phyloP scores from a whole-genome alignment of 2,113 vertebrate genomes.

The Heterochromis multidens region DNA sequence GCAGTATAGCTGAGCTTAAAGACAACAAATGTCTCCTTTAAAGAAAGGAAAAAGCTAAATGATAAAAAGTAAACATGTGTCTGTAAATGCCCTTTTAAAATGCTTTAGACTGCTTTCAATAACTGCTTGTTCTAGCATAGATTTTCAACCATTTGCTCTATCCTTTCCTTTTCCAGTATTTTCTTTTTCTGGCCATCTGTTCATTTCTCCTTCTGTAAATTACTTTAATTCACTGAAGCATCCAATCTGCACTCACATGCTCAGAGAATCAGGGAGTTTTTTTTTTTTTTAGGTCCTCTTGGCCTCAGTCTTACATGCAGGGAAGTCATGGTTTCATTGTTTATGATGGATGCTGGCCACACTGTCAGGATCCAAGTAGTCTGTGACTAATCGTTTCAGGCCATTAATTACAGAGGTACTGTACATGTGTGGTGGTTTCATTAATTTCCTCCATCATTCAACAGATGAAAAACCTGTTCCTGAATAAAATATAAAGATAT shows the following conservation, averaged over 20 bases:
- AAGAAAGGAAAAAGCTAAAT: neutral
- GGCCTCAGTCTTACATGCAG: neutral
- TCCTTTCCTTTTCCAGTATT: neutral
- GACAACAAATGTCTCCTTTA: neutral
- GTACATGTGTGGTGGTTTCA: neutral
- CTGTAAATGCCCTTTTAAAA: neutral
- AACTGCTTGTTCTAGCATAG: neutral
- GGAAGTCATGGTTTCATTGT: neutral
- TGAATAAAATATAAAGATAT: neutral
- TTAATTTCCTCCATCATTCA: neutral
- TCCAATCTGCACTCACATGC: neutral
- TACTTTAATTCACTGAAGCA: neutral
- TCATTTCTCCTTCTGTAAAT: neutral
- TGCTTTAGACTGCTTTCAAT: neutral
- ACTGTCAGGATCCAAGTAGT: neutral
- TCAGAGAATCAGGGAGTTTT: neutral
- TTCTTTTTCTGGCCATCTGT: neutral
- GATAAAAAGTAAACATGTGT: neutral
- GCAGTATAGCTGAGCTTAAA: neutral
- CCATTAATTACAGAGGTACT: neutral
- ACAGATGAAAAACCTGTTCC: neutral
- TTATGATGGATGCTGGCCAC: neutral
- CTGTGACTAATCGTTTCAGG: neutral
- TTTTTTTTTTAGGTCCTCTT: neutral
- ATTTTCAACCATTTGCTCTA: neutral